Evolutionary conservation across 30 jellyfish, hydroid and myxozoan genomes (phyloP).

Genomic region (Turritopsis rubra): DNA sequence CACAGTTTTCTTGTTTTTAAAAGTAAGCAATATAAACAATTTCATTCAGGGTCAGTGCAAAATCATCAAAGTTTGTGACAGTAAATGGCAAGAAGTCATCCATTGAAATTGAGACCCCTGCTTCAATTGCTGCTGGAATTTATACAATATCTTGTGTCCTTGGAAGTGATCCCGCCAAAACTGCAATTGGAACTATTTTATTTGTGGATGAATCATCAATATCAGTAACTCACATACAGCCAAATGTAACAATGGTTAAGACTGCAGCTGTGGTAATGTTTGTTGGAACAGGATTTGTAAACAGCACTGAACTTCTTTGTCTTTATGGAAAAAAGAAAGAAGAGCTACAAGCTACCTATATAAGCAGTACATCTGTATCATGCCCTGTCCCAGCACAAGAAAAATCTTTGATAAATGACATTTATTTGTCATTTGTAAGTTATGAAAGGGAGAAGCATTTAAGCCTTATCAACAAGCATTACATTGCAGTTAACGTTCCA

Average conservation of each 20-base stretch:
- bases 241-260: conserved; percentile 3
- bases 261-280: conserved; percentile 17
- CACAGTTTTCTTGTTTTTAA: not conserved
- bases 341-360: conserved; percentile 21
- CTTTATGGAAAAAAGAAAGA: conserved; percentile 9
- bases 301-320: conserved; percentile 22
- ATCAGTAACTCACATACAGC: conserved; percentile 11
- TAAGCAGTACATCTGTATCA: conserved; percentile 17
- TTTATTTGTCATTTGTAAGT: conserved; percentile 30
- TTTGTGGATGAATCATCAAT: conserved; percentile 4
- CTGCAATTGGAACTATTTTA: conserved; percentile 1
- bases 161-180: not conserved
- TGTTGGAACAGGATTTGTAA: conserved; percentile 26
- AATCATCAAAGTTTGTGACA: not conserved
- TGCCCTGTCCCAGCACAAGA: conserved; percentile 29
- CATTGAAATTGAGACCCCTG: not conserved
- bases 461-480: not conserved
- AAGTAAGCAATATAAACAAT: too few relatives aligned
- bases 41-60: not conserved
- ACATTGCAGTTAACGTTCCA: conserved; percentile 18
- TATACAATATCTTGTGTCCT: conserved; percentile 24
- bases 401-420: not conserved
- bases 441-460: conserved; percentile 15
- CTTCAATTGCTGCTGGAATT: not conserved
- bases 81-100: not conserved